Evolutionary conservation across 92 coral and sea anemone species (phyloP).

Genomic region (Pocillopora grandis): DNA sequence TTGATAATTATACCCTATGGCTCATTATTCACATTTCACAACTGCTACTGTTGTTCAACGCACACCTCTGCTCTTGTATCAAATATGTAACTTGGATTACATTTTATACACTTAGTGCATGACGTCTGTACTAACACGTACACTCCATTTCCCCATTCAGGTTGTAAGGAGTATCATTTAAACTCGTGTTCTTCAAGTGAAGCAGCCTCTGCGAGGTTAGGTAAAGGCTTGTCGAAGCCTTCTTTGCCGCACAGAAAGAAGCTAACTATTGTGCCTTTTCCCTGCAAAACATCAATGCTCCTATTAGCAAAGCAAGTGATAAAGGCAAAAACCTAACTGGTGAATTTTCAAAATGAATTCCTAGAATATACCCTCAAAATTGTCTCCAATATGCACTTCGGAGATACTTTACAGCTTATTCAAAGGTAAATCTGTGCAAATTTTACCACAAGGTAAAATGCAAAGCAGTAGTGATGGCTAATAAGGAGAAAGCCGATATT

Average conservation of each 20-base stretch:
- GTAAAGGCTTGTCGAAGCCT: conserved; percentile 74
- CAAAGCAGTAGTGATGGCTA: background rate
- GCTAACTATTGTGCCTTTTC: conserved; percentile 80
- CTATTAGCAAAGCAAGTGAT: no score
- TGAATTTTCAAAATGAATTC: background rate
- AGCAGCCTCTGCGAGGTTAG: conserved; percentile 48
- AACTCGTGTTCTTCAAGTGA: conserved; percentile 37
- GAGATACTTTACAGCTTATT: no score
- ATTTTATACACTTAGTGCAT: no score
- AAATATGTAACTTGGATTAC: no score
- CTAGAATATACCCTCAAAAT: background rate
- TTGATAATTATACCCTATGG: no score
- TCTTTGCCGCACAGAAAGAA: conserved; percentile 84
- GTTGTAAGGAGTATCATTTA: background rate
- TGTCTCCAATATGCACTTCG: background rate
- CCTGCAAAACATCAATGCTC: conserved; percentile 49
- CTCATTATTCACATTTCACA: background rate
- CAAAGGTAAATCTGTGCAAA: no score
- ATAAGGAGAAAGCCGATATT: background rate
- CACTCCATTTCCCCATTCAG: background rate
- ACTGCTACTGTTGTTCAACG: background rate
- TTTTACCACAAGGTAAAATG: no score
- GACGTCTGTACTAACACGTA: no score
- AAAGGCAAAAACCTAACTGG: background rate
- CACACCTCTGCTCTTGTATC: background rate